Evolutionary conservation across 1,140 invertebrate genomes (phyloP).

Genomic region (Yoshiicerus persimilis): DNA sequence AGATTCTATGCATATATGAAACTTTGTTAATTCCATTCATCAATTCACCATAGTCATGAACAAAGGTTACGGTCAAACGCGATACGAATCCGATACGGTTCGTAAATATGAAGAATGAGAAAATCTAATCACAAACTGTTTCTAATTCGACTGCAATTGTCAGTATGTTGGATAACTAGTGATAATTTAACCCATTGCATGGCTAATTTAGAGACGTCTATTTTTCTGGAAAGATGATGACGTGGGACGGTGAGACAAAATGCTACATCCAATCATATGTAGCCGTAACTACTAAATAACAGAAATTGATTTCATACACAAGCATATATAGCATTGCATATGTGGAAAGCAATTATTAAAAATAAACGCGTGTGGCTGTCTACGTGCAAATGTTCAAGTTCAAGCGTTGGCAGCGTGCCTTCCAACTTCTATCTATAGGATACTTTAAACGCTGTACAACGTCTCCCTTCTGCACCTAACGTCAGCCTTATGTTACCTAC

Average conservation of each 20-base stretch:
- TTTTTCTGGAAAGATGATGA: background rate
- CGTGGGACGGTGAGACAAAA: background rate
- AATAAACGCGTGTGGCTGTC: background rate
- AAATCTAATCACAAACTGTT: background rate
- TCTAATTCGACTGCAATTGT: background rate
- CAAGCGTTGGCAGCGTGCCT: background rate
- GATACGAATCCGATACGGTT: no score
- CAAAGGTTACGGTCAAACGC: no score
- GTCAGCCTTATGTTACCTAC: background rate
- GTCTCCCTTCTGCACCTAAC: background rate
- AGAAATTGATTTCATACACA: background rate
- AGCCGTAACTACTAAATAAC: background rate
- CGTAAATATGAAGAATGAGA: no score
- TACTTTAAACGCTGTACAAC: background rate
- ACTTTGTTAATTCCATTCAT: no score
- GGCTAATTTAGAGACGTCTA: background rate
- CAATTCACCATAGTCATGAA: no score
- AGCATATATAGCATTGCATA: background rate
- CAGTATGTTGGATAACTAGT: background rate
- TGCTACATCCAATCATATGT: background rate
- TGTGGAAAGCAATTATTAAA: background rate
- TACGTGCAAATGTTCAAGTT: background rate
- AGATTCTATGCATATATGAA: no score
- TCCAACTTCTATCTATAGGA: background rate
- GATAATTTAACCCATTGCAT: background rate